A percentile compares a stretch with the other conserved stretches of the same genome.
phyloP scores from a whole-genome alignment of 2,888 invertebrate species.

The Sinohyriopsis cumingii region DNA sequence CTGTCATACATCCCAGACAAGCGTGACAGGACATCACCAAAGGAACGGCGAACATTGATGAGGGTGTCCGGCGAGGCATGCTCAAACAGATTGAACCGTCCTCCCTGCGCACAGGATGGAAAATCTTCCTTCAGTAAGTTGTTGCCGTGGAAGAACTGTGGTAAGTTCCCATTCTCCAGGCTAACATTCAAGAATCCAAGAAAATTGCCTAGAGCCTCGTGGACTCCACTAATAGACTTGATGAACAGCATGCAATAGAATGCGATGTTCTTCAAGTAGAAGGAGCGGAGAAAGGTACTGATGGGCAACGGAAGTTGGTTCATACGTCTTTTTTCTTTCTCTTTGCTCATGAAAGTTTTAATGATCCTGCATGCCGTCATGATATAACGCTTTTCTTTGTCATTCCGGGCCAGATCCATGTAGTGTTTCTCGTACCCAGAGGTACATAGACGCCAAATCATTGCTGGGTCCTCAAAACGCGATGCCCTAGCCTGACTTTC shows the following conservation, averaged over 20 bases:
- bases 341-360: slow-evolving; percentile 22
- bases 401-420: slow-evolving; percentile 27
- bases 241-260: slow-evolving; percentile 23
- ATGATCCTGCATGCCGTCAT: slow-evolving; percentile 41
- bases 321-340: too few species aligned
- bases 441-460: slow-evolving; percentile 38
- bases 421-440: slow-evolving; percentile 44
- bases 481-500: slow-evolving; percentile 5
- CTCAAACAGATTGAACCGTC: too few species aligned
- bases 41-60: too few species aligned
- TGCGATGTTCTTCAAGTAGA: slow-evolving; percentile 35
- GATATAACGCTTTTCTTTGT: slow-evolving; percentile 25
- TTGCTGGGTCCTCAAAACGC: slow-evolving; percentile 14
- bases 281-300: slow-evolving; percentile 25
- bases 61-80: too few species aligned
- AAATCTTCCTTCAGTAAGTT: background rate
- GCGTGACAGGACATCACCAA: too few species aligned
- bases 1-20: too few species aligned
- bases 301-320: slow-evolving; percentile 14
- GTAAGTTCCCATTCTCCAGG: slow-evolving; percentile 18
- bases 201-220: slow-evolving; percentile 26
- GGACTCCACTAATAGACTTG: slow-evolving; percentile 6
- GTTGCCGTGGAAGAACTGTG: slow-evolving; percentile 28
- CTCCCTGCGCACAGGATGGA: too few species aligned
- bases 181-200: slow-evolving; percentile 14